phyloP scores from a whole-genome alignment of 2,113 vertebrate species.

The Gallinago paraguaiae region DNA sequence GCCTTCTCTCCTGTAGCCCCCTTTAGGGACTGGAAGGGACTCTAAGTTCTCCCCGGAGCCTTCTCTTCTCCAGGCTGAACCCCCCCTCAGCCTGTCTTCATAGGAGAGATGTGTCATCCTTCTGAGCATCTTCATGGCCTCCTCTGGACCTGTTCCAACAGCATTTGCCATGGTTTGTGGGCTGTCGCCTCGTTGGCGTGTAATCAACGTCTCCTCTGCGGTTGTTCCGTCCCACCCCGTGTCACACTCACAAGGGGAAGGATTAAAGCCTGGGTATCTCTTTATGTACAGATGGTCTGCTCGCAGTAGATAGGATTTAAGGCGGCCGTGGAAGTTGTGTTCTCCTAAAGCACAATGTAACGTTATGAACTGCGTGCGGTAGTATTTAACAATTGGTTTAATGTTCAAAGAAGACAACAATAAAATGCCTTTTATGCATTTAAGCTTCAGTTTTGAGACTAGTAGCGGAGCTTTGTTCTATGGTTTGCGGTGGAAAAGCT shows the following conservation, averaged over 20 bases:
- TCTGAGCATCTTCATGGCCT: no score
- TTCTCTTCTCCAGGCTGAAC: no score
- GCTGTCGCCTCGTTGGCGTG: neutral
- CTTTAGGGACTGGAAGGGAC: no score
- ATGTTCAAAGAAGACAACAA: neutral
- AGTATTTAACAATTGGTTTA: neutral
- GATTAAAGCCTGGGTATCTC: neutral
- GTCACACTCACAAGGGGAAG: neutral
- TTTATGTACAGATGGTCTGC: neutral
- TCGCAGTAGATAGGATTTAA: neutral
- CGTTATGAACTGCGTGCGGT: neutral
- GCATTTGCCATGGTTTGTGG: neutral
- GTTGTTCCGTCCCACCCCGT: neutral
- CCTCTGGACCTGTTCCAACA: neutral
- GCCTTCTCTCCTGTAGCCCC: no score
- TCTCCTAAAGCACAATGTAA: neutral
- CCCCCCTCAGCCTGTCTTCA: no score
- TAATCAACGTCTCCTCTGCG: neutral
- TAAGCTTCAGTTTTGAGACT: neutral
- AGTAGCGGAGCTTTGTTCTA: neutral
- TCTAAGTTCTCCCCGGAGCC: no score
- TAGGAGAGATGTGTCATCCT: no score
- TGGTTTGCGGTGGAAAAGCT: neutral
- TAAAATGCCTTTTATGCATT: neutral
- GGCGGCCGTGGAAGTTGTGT: neutral